Conservation (phyloP, 2,797 vertebrate genomes). For the Sebastes itinus region DNA sequence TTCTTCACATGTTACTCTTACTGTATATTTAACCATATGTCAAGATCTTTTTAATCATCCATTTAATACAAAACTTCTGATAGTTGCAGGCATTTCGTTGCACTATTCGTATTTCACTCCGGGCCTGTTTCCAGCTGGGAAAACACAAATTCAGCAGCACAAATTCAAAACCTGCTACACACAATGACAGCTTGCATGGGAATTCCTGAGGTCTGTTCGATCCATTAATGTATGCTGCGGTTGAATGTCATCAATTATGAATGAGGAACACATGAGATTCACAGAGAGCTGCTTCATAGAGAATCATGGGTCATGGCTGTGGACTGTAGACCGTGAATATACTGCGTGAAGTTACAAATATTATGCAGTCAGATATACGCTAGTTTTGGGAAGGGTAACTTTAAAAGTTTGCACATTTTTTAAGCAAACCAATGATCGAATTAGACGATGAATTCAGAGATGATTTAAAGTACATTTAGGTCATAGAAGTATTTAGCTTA, state of each 20-base stretch:
- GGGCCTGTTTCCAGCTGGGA: conserved; percentile 30
- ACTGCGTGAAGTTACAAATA: background rate
- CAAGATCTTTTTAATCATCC: background rate
- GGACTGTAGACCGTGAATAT: conserved; percentile 7
- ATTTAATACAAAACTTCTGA: background rate
- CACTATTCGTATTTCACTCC: conserved; percentile 10
- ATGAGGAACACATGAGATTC: conserved; percentile 74
- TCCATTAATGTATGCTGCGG: conserved; percentile 80
- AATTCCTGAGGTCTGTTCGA: conserved; percentile 78
- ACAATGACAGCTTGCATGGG: conserved; percentile 70
- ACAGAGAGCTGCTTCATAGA: conserved; percentile 32
- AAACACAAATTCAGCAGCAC: conserved; percentile 31
- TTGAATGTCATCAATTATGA: conserved; percentile 82
- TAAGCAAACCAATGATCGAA: background rate
- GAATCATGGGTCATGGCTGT: conserved; percentile 36
- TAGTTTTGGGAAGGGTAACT: background rate
- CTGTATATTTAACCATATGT: background rate
- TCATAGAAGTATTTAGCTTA: background rate
- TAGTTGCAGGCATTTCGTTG: conserved; percentile 5
- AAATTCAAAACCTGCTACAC: conserved; percentile 50
- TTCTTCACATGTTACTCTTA: background rate
- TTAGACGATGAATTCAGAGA: background rate
- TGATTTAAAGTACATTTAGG: background rate
- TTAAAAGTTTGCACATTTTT: background rate
- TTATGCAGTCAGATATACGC: background rate